These are phyloP conservation scores for Montipora efflorescens DNA, from an alignment of 64 coral and sea anemone species.

Conservation along the genomic window DNA sequence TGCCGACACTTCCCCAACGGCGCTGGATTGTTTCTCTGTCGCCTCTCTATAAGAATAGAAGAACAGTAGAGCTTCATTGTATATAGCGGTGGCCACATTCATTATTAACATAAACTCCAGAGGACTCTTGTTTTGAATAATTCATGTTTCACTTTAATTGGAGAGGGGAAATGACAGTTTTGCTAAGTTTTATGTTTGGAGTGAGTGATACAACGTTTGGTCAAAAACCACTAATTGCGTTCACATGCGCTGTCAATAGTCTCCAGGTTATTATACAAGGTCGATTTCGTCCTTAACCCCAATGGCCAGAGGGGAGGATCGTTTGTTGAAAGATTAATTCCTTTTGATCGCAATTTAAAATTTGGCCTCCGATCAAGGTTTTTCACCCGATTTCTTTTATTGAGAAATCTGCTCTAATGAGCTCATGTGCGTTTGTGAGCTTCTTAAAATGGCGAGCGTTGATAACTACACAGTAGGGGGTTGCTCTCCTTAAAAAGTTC, in stretches of 20 bases:
- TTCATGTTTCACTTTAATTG: conserved; percentile 31
- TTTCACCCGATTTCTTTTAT: not conserved
- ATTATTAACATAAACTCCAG: conserved; percentile 1
- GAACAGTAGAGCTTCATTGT: not conserved
- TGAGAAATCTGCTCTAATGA: not conserved
- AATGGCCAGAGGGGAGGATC: not conserved
- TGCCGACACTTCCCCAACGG: not conserved
- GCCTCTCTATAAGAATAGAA: not conserved
- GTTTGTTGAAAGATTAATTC: not conserved
- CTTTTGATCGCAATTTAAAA: not conserved
- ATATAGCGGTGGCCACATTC: conserved; percentile 42
- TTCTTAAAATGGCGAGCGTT: not conserved
- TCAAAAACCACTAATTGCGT: too few species aligned
- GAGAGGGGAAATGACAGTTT: not conserved
- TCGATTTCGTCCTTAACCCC: too few species aligned
- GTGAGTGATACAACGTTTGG: not conserved
- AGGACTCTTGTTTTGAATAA: conserved; percentile 16
- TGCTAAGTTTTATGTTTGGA: not conserved
- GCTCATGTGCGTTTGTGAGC: not conserved
- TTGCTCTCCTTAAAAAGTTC: not conserved
- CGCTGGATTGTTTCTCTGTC: not conserved
- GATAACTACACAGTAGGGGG: not conserved
- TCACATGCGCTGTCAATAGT: too few species aligned
- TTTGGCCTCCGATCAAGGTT: not conserved
- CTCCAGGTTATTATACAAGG: too few species aligned